Evolutionary conservation across 2,797 vertebrate genomes (phyloP), one percentile per base, ranked within the genome.

Genomic region (Sebastes oblongus): DNA sequence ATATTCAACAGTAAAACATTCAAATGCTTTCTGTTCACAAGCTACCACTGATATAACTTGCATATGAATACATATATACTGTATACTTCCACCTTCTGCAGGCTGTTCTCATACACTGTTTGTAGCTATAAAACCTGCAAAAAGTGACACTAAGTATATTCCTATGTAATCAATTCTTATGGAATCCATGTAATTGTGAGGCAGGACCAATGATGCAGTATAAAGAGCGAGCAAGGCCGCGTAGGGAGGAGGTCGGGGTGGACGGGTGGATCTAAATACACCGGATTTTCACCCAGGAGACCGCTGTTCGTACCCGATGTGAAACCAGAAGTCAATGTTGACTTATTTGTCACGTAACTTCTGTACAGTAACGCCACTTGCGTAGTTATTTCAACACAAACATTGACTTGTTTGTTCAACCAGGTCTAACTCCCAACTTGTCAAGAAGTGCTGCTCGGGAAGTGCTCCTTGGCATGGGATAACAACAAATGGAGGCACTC

Each of bases 291-390:
- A 50, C 46, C 46, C 8, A 50, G 46, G 46, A 50, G 46, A n/a
- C 50, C 0, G 20, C 50, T 54, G 50, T 54, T 0, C 0, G 0
- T 52, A 10, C 20, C 4, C n/a, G 0, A n/a, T 52, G 50, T 52
- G 50, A 52, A n/a, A 52, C 50, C 9, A 54, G 20, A 54, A 0
- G 20, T n/a, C 20, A 54, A 54, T n/a, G 50, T 54, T 54, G 20
- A 22, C 50, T 54, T 54, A n/a, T 54, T 54, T n/a, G 0, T n/a
- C 1, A 32, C 3, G 9, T n/a, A 32, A 58, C 55, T 16, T 58
- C 27, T 2, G 34, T 5, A 54, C 20, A 22, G 20, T n/a, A 9
- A 22, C 20, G 14, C 20, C 20, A 54, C 18, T 54, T n/a, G 2
- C 20, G 8, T 54, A 54, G 8, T 54, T 54, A 3, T 10, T 10